Evolutionary conservation across 64 coral and sea anemone genomes (phyloP).

Genomic region (Montipora foliosa): DNA sequence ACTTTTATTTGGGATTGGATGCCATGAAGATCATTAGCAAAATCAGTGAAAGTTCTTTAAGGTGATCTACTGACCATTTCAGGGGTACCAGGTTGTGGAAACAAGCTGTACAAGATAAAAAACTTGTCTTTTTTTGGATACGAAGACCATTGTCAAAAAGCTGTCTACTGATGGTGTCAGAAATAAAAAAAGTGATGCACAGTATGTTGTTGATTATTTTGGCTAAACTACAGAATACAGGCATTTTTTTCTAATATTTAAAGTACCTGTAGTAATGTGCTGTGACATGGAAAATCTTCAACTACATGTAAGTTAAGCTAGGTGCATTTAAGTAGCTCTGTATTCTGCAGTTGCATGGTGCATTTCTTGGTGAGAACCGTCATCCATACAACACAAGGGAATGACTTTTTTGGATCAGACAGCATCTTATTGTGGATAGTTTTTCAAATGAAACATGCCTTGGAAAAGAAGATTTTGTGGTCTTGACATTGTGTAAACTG

Average conservation of each 20-base stretch:
- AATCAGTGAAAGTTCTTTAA: neutral
- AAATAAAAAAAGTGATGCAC: neutral
- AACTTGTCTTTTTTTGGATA: neutral
- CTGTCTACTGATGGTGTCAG: neutral
- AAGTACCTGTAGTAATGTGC: no score
- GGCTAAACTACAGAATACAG: no score
- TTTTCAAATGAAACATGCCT: neutral
- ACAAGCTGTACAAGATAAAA: neutral
- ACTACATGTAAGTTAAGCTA: no score
- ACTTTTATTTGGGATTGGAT: neutral
- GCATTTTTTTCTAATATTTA: no score
- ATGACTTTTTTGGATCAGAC: neutral
- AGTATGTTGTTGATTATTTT: neutral
- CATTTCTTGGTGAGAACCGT: neutral
- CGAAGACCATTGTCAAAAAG: no score
- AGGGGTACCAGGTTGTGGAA: neutral
- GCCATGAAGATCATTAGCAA: neutral
- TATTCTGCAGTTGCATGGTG: neutral
- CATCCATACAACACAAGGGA: neutral
- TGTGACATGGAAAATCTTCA: no score
- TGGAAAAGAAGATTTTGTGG: constrained; percentile 2
- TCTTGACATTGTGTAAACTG: neutral
- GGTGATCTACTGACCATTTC: no score
- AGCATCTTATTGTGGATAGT: neutral
- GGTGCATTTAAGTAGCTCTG: no score